These are phyloP conservation scores for Tachina grossa DNA, from an alignment of 2,888 invertebrate genomes.

Conservation along the genomic window DNA sequence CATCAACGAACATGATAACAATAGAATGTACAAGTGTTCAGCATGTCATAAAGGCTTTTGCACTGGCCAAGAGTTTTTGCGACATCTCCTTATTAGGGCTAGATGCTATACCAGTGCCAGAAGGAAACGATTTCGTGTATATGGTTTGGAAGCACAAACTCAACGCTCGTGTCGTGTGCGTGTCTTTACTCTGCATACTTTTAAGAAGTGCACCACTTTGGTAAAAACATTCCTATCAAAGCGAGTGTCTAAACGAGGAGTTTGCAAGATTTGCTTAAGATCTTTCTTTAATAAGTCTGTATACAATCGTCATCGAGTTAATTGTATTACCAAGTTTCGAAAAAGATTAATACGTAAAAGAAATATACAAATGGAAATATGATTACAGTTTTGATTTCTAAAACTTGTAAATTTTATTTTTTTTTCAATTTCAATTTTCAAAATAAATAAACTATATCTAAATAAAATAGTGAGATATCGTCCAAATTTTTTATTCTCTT, in stretches of 20 bases:
- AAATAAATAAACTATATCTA: too few species aligned
- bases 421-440: too few species aligned
- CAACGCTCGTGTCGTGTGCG: conserved; percentile 57
- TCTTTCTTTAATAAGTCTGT: conserved; percentile 17
- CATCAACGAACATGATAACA: conserved; percentile 69
- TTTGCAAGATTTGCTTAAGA: conserved; percentile 53
- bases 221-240: conserved; percentile 50
- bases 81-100: conserved; percentile 69
- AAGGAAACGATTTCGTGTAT: conserved; percentile 42
- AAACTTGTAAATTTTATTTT: not conserved
- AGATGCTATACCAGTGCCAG: conserved; percentile 63
- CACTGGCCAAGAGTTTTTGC: conserved; percentile 67
- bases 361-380: not conserved
- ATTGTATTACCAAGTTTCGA: conserved; percentile 37
- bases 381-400: not conserved
- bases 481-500: too few species aligned
- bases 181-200: conserved; percentile 51
- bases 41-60: conserved; percentile 71
- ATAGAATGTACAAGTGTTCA: conserved; percentile 72
- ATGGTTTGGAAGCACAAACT: conserved; percentile 56
- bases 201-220: conserved; percentile 46
- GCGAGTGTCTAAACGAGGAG: not conserved
- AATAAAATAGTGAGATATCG: too few species aligned
- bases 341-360: conserved; percentile 44
- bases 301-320: conserved; percentile 40